phyloP scores from a whole-genome alignment of 2,113 vertebrate genomes.

The Hippocampus zosterae region DNA sequence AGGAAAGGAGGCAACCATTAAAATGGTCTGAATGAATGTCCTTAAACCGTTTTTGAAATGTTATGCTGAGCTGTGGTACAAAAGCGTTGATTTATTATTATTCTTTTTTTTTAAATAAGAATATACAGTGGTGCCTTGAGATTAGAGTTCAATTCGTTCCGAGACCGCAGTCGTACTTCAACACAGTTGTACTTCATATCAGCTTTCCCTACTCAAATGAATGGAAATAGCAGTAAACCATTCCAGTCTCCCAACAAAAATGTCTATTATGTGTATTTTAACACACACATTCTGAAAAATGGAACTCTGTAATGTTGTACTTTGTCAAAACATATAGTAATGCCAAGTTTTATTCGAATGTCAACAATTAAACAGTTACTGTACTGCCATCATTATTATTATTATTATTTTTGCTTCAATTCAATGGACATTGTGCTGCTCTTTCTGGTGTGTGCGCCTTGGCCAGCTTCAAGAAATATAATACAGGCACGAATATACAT shows the following conservation, averaged over 20 bases:
- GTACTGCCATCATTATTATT: too few relatives aligned
- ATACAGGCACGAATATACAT: too few relatives aligned
- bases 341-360: too few relatives aligned
- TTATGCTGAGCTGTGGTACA: slow-evolving; percentile 20
- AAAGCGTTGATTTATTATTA: neutral
- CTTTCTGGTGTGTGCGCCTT: too few relatives aligned
- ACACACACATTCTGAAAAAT: too few relatives aligned
- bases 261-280: neutral
- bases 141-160: neutral
- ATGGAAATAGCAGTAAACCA: neutral
- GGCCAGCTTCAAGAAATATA: too few relatives aligned
- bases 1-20: slow-evolving; percentile 6
- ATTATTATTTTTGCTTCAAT: too few relatives aligned
- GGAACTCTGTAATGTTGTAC: too few relatives aligned
- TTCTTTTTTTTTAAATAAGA: neutral
- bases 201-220: neutral
- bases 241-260: neutral
- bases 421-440: too few relatives aligned
- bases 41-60: slow-evolving; percentile 10
- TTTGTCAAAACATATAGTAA: too few relatives aligned
- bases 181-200: neutral
- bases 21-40: slow-evolving; percentile 11
- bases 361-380: too few relatives aligned
- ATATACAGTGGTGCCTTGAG: neutral
- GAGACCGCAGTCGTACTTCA: neutral